Conservation (phyloP, 2,797 vertebrate genomes). For the Potorous gilbertii region DNA sequence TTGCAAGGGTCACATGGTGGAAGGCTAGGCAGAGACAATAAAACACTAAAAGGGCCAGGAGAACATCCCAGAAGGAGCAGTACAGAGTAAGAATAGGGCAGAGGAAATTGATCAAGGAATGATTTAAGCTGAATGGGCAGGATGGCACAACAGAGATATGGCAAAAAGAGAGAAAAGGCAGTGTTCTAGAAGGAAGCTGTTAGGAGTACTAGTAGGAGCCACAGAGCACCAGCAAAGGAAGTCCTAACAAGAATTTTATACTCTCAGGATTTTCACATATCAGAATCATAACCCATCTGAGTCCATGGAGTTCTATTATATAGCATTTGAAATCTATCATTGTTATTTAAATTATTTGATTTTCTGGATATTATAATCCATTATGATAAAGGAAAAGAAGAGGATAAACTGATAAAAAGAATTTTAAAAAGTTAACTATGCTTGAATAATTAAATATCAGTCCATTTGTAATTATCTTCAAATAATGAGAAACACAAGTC, state of each 20-base stretch:
- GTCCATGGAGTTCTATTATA: background rate
- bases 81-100: background rate
- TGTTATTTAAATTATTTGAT: background rate
- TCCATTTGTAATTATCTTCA: background rate
- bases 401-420: background rate
- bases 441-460: conserved; percentile 14
- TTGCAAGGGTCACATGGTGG: conserved; percentile 2
- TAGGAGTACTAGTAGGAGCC: background rate
- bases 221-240: conserved; percentile 10
- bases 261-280: background rate
- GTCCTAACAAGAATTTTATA: background rate
- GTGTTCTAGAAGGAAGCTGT: background rate
- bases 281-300: background rate
- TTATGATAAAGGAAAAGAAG: background rate
- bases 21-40: background rate
- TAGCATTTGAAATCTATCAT: background rate
- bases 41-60: conserved; percentile 27
- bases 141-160: background rate
- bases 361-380: background rate
- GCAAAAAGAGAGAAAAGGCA: background rate
- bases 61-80: background rate
- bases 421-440: background rate
- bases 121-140: background rate
- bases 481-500: background rate
- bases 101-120: background rate